Base-by-base conservation (phyloP, 2,888 invertebrate genomes). In the Agrotis clavis region DNA sequence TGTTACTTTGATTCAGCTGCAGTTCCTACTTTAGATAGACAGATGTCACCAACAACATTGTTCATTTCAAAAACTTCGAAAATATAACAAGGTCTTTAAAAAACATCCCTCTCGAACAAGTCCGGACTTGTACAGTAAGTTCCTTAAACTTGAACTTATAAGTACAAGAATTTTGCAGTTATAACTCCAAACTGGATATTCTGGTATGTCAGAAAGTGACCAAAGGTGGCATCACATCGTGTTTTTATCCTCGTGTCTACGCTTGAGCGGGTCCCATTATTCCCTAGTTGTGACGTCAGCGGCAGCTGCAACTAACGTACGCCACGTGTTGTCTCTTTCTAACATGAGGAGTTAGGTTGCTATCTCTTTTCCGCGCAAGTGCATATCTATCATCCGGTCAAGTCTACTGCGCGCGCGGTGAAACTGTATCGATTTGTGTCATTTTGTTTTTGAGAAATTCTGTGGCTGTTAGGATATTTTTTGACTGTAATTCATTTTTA, bases 231-330 rank as follows among this genome's bases (percentile, higher is more conserved):
- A 89, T 88, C 88, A 86, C 88, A 86, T 89, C 90, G 86, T 89
- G 89, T 86, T 90, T 90, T 89, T 90, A 87, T 89, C 86, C 86
- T 87, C 81, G 81, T 87, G 88, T 90, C 91, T 90, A 94, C 89
- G 94, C 91, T 93, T 92, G 92, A 93, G 92, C 92, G 92, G 88
- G 88, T 92, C 92, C 93, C 92, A 92, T 92, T 90, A 90, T 91
- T 90, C 94, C 91, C 92, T 94, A 93, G 93, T 92, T 90, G 92
- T 95, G 95, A 96, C 95, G 95, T 94, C 89, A 88, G 83, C 91
- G 95, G 92, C 96, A 96, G 96, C 96, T 96, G 96, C 96, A 93
- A 86, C 94, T 91, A 94, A 95, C 95, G 95, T 94, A 93, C 91
- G 90, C 90, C 88, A 90, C 88, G 88, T 51, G 74, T 71, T 83